A percentile compares a stretch with the other conserved stretches of the same genome.
These are phyloP conservation scores for Drosophila tristis DNA, from an alignment of 1,140 invertebrate genomes.

Conservation along the genomic window DNA sequence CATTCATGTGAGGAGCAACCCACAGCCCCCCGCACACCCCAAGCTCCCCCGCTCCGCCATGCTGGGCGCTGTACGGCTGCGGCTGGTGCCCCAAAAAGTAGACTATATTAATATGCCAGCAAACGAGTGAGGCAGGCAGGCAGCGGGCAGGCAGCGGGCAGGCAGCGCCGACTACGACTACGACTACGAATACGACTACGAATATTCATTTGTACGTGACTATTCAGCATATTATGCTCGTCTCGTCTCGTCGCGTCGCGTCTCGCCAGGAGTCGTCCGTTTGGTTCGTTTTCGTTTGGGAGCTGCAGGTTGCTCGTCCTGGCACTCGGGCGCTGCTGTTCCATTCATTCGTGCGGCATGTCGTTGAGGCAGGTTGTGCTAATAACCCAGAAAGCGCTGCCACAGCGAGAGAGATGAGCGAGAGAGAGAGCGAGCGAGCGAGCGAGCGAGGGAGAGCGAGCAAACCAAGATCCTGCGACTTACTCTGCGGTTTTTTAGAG, in stretches of 20 bases:
- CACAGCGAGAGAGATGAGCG: not conserved
- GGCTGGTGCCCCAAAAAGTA: conserved; percentile 57
- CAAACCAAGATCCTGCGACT: conserved; percentile 25
- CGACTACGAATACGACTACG: conserved; percentile 70
- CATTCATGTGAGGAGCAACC: conserved; percentile 63
- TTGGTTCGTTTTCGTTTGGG: conserved; percentile 3
- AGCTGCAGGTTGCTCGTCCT: conserved; percentile 22
- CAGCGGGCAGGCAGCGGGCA: no score
- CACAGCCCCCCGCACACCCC: no score
- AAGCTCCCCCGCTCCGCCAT: no score
- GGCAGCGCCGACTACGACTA: no score
- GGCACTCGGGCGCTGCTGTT: conserved; percentile 10
- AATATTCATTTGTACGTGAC: conserved; percentile 82
- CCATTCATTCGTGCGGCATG: no score
- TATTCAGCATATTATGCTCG: conserved; percentile 78
- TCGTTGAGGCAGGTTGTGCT: conserved; percentile 78
- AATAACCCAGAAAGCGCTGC: conserved; percentile 73
- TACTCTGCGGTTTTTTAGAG: conserved; percentile 30
- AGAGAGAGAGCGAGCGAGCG: conserved; percentile 1
- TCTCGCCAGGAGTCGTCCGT: conserved; percentile 14
- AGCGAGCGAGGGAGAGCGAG: not conserved
- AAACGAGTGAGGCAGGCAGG: conserved; percentile 68
- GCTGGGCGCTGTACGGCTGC: no score
- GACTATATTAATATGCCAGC: conserved; percentile 81
- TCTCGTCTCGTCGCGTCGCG: conserved; percentile 29